Evolutionary conservation across 2,797 vertebrate genomes (phyloP).

Genomic region (Falco naumanni): DNA sequence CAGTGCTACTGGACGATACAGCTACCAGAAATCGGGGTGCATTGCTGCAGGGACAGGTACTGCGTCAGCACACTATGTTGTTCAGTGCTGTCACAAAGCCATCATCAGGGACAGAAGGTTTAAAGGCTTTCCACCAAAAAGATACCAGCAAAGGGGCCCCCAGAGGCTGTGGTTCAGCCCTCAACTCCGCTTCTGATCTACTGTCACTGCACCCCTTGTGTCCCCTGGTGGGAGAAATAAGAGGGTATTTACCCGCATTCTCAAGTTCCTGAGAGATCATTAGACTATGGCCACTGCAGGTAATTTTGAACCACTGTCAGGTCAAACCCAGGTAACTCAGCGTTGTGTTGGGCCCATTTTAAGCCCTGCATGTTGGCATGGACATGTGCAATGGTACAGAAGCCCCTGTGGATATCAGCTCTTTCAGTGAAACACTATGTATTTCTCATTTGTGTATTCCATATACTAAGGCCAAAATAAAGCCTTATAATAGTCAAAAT

Average conservation of each 20-base stretch:
- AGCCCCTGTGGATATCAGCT: background rate
- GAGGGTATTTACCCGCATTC: background rate
- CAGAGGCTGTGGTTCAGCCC: background rate
- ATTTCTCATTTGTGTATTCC: background rate
- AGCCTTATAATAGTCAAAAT: background rate
- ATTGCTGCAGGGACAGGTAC: background rate
- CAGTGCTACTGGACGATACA: background rate
- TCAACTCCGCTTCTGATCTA: background rate
- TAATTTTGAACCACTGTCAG: background rate
- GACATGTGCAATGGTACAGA: too few relatives aligned
- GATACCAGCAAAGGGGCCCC: background rate
- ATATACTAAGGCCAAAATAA: background rate
- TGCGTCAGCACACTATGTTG: background rate
- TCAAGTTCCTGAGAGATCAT: background rate
- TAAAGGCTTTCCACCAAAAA: background rate
- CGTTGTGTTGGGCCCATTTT: background rate
- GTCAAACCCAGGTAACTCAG: background rate
- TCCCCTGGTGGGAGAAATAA: background rate
- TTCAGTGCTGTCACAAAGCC: background rate
- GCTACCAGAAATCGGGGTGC: background rate
- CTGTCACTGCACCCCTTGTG: background rate
- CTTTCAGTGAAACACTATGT: background rate
- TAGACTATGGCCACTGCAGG: background rate
- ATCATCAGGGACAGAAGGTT: background rate
- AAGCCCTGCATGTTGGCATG: background rate